Evolutionary conservation across 2,797 vertebrate species (phyloP).

Genomic region (Notoglanidium macrostoma): DNA sequence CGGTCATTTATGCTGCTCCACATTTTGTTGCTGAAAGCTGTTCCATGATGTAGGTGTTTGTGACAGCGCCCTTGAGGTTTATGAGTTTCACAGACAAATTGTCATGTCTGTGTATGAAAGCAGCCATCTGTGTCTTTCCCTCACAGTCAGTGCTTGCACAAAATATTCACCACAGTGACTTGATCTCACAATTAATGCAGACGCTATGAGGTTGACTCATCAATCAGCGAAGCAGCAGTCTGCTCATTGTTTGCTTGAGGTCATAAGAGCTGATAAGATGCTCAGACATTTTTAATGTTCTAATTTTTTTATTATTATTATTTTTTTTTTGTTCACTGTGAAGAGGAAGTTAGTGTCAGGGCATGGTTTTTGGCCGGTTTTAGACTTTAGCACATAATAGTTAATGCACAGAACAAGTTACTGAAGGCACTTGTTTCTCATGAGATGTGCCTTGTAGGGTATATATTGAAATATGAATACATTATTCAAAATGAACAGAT

Average conservation of each 20-base stretch:
- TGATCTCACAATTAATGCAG: slow-evolving; percentile 35
- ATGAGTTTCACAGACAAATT: slow-evolving; percentile 34
- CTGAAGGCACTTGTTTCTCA: not conserved
- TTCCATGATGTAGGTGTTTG: slow-evolving; percentile 22
- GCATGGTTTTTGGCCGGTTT: not conserved
- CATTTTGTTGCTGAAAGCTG: not conserved
- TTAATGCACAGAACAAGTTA: not conserved
- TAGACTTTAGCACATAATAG: slow-evolving; percentile 2
- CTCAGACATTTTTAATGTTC: not conserved
- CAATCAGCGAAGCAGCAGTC: slow-evolving; percentile 23
- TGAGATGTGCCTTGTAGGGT: not conserved
- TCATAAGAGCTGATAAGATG: slow-evolving; percentile 14
- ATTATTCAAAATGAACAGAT: not conserved
- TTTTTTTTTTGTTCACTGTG: not conserved
- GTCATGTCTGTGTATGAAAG: slow-evolving; percentile 37
- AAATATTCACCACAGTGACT: slow-evolving; percentile 33
- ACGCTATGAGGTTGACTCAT: slow-evolving; percentile 39
- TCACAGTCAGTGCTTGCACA: slow-evolving; percentile 11
- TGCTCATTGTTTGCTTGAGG: slow-evolving; percentile 15
- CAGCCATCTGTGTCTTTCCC: slow-evolving; percentile 46
- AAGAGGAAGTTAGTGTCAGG: not conserved
- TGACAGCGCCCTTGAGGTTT: slow-evolving; percentile 33
- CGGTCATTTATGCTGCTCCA: not conserved
- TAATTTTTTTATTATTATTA: not conserved
- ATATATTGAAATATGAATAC: not conserved